Conservation (phyloP, 2,888 invertebrate genomes). For the Dichetophora obliterata region DNA sequence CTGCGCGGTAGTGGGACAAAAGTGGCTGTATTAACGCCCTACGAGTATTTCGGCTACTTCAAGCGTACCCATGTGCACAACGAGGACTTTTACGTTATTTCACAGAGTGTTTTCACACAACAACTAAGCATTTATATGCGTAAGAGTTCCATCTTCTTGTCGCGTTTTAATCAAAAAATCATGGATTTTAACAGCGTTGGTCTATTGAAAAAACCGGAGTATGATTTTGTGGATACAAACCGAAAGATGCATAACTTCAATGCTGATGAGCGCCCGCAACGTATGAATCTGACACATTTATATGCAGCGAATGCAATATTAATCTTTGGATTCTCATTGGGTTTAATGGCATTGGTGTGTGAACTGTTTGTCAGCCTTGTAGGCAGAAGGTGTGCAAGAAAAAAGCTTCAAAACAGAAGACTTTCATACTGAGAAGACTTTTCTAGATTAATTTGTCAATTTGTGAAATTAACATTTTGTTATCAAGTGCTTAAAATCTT, state of each 20-base stretch:
- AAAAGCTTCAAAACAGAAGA: no score
- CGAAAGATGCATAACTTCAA: neutral
- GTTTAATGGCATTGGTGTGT: neutral
- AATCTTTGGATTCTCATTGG: neutral
- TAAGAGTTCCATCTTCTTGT: conserved; percentile 50
- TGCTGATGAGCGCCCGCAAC: conserved; percentile 41
- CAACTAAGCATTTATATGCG: conserved; percentile 54
- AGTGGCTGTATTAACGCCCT: conserved; percentile 49
- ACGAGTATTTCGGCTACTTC: conserved; percentile 52
- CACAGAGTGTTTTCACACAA: conserved; percentile 50
- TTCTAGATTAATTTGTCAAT: no score
- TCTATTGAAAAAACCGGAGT: conserved; percentile 48
- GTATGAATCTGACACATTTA: conserved; percentile 43
- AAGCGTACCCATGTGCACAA: conserved; percentile 39
- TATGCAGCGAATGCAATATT: conserved; percentile 41
- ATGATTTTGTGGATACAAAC: conserved; percentile 39
- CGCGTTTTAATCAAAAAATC: conserved; percentile 49
- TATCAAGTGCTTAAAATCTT: no score
- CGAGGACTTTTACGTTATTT: conserved; percentile 47
- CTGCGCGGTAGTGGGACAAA: conserved; percentile 36
- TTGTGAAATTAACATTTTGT: no score
- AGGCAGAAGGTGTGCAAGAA: no score
- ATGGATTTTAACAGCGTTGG: conserved; percentile 47
- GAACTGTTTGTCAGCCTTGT: neutral
- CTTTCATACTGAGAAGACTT: no score